Evolutionary conservation across 2,888 invertebrate species (phyloP).

Genomic region (Argyra leucocephala): DNA sequence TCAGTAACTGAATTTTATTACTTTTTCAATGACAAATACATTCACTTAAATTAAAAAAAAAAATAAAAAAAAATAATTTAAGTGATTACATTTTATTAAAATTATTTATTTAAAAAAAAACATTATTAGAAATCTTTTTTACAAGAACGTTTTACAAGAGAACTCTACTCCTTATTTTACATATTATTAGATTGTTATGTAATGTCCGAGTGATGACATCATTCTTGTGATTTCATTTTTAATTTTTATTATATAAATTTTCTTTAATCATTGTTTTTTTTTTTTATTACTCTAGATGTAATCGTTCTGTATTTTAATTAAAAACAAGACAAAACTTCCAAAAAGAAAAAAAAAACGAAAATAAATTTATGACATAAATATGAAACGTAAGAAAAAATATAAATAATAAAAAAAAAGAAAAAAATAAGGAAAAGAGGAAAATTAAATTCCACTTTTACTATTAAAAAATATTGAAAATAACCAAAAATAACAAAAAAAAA

Average conservation of each 20-base stretch:
- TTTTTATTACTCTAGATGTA: background rate
- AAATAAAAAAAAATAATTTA: too few species aligned
- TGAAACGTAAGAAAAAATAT: slow-evolving; percentile 6
- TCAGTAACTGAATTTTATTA: too few species aligned
- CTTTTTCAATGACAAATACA: too few species aligned
- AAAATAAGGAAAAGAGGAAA: background rate
- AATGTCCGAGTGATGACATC: too few species aligned
- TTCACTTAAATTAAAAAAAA: too few species aligned
- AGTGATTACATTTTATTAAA: too few species aligned
- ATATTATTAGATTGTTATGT: too few species aligned
- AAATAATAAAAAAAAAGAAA: background rate
- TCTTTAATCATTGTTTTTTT: background rate
- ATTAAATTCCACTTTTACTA: background rate
- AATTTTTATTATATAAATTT: background rate
- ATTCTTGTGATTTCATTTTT: background rate
- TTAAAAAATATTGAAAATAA: background rate
- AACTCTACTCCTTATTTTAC: too few species aligned
- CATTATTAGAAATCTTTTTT: too few species aligned
- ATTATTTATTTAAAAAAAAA: too few species aligned
- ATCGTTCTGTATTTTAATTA: background rate
- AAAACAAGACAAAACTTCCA: background rate
- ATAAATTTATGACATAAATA: background rate
- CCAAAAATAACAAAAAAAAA: background rate
- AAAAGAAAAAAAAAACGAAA: background rate
- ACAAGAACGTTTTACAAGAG: too few species aligned